A percentile compares a stretch with the other conserved stretches of the same genome.
Evolutionary conservation across 2,113 vertebrate species (phyloP).

Genomic region (Leucoraja erinaceus): DNA sequence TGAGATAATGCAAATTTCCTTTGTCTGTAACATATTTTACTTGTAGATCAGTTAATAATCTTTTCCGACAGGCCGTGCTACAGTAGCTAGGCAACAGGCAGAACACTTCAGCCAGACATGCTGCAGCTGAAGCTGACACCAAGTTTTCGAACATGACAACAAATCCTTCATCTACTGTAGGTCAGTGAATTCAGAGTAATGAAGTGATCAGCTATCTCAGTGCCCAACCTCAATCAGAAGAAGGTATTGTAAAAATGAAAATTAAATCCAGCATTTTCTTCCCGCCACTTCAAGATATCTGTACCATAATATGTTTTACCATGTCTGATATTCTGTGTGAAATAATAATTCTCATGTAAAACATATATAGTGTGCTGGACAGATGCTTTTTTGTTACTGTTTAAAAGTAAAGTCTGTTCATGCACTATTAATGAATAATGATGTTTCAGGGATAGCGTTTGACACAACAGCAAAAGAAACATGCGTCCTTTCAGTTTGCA

Average conservation of each 20-base stretch:
- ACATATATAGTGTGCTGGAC: not conserved
- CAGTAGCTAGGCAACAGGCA: slow-evolving; percentile 36
- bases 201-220: slow-evolving; percentile 2
- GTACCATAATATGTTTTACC: not conserved
- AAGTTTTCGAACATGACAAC: slow-evolving; percentile 36
- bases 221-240: not conserved
- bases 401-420: not conserved
- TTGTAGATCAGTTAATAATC: slow-evolving; percentile 39
- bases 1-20: slow-evolving; percentile 37
- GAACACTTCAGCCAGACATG: slow-evolving; percentile 37
- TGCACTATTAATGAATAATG: not conserved
- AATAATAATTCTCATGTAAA: not conserved
- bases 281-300: not conserved
- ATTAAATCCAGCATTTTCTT: not conserved
- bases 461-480: not conserved
- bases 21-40: slow-evolving; percentile 37
- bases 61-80: slow-evolving; percentile 35
- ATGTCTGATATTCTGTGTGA: not conserved
- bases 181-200: slow-evolving; percentile 38
- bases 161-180: slow-evolving; percentile 17
- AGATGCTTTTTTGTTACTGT: not conserved
- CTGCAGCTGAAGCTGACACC: slow-evolving; percentile 28
- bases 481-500: not conserved
- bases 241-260: not conserved
- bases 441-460: not conserved